Conservation (phyloP, 92 coral and sea anemone species). For the Micromussa lordhowensis region DNA sequence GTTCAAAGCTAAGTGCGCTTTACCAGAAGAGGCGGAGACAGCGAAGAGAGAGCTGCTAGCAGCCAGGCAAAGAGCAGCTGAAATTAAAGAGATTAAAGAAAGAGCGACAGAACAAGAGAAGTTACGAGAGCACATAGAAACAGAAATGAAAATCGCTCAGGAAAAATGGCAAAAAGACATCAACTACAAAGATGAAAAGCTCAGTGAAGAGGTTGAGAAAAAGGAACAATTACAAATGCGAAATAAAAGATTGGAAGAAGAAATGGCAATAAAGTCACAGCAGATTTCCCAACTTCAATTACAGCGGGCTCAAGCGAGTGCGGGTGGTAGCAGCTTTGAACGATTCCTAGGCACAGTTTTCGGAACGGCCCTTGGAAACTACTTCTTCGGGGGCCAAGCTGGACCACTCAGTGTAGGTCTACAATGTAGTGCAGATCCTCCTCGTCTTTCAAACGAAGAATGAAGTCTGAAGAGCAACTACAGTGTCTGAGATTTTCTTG, state of each 20-base stretch:
- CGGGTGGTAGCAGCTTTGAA: not conserved
- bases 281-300: not conserved
- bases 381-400: not conserved
- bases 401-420: not conserved
- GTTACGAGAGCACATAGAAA: not conserved
- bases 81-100: not conserved
- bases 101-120: not conserved
- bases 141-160: not conserved
- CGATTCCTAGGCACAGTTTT: not conserved
- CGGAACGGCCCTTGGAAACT: not conserved
- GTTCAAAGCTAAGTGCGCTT: not conserved
- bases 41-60: not conserved
- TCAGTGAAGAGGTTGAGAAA: conserved; percentile 12
- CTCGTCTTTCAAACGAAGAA: too few relatives aligned
- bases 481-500: too few relatives aligned
- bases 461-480: too few relatives aligned
- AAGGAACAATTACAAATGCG: not conserved
- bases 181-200: conserved; percentile 1
- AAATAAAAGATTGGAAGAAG: conserved; percentile 7
- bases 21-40: not conserved
- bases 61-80: not conserved
- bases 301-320: not conserved
- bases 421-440: not conserved
- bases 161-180: conserved; percentile 7
- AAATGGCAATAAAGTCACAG: not conserved